Evolutionary conservation across 2,888 invertebrate species (phyloP).

Genomic region (Microchrysa polita): DNA sequence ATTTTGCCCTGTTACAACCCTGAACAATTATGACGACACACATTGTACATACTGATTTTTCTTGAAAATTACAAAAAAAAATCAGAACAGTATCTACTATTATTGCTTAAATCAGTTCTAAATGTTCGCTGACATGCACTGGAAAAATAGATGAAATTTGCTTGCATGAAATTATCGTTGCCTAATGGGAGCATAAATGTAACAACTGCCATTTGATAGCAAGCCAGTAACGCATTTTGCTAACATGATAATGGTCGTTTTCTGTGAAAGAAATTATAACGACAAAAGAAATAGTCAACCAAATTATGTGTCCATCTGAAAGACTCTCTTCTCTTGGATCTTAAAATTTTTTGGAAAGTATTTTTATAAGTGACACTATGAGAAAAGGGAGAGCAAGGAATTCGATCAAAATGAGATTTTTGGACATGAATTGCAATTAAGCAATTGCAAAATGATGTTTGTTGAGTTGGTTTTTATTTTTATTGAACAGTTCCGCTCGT

Average conservation of each 20-base stretch:
- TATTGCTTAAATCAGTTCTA: slow-evolving; percentile 28
- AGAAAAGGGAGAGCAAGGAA: slow-evolving; percentile 2
- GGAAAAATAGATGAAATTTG: slow-evolving; percentile 31
- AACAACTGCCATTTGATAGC: slow-evolving; percentile 1
- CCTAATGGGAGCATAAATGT: slow-evolving; percentile 18
- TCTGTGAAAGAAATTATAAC: neutral
- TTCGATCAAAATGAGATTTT: slow-evolving; percentile 11
- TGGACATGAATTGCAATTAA: slow-evolving; percentile 32
- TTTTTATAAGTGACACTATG: neutral
- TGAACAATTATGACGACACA: slow-evolving; percentile 30
- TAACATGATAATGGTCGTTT: slow-evolving; percentile 19
- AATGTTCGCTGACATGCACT: slow-evolving; percentile 22
- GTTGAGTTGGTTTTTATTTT: slow-evolving; percentile 15
- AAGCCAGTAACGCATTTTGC: neutral
- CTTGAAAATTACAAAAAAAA: neutral
- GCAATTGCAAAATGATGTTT: slow-evolving; percentile 39
- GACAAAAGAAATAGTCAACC: neutral
- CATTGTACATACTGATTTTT: neutral
- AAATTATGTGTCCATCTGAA: no score
- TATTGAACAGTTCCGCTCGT: slow-evolving; percentile 25
- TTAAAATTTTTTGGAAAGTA: slow-evolving; percentile 18
- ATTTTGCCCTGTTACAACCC: neutral
- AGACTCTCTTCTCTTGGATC: neutral
- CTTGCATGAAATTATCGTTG: slow-evolving; percentile 26
- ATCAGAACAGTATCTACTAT: neutral